A percentile compares a stretch with the other conserved stretches of the same genome.
Evolutionary conservation across 2,113 vertebrate genomes (phyloP).

Genomic region (Callaeas wilsoni): DNA sequence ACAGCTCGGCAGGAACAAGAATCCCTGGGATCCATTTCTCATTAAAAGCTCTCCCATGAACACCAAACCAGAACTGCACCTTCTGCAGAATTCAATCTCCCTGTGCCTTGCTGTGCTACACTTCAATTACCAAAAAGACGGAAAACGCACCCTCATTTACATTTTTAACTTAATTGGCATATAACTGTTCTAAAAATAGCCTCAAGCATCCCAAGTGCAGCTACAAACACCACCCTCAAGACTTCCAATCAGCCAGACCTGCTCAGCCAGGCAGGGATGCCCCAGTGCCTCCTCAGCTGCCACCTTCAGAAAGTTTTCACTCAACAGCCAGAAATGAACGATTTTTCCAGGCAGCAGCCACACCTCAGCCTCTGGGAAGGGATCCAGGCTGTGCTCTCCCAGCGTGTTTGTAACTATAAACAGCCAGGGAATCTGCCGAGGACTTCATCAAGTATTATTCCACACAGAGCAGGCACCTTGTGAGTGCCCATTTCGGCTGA

Average conservation of each 20-base stretch:
- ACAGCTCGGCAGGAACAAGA: not conserved
- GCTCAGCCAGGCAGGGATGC: not conserved
- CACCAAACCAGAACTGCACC: not conserved
- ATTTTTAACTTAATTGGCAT: not conserved
- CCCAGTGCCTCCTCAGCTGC: rapidly evolving
- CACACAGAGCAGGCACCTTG: rapidly evolving
- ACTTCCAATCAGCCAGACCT: rapidly evolving
- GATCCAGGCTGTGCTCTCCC: rapidly evolving
- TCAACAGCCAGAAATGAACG: rapidly evolving
- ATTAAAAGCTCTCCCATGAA: not conserved
- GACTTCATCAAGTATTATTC: rapidly evolving
- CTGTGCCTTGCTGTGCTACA: not conserved
- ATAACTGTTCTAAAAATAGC: not conserved
- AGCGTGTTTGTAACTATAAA: rapidly evolving
- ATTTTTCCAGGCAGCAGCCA: not conserved
- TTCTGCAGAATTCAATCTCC: not conserved
- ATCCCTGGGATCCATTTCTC: not conserved
- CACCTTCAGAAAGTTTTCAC: rapidly evolving
- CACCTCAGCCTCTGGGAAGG: rapidly evolving
- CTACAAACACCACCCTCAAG: not conserved
- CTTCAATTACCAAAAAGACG: not conserved
- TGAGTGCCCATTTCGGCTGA: rapidly evolving
- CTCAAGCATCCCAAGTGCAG: not conserved
- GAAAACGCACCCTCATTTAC: not conserved
- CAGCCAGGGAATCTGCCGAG: not conserved